Percentiles rank a stretch among this genome's conserved stretches.
Conservation (phyloP, 2,888 invertebrate species). For the Stratiomys singularior region DNA sequence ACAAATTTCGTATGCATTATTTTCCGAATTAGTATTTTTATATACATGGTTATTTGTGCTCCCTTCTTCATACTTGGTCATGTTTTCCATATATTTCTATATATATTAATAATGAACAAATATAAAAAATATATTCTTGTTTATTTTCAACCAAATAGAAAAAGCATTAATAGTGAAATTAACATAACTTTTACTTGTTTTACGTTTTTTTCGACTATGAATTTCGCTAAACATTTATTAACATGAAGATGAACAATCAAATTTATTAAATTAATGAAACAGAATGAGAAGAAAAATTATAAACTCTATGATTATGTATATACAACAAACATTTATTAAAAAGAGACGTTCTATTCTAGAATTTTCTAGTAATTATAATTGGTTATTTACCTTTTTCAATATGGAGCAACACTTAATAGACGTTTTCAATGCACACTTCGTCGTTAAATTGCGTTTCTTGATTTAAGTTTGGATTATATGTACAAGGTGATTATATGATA, state of each 20-base stretch:
- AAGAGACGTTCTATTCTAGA: neutral
- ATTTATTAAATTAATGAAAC: neutral
- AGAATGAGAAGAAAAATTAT: slow-evolving; percentile 14
- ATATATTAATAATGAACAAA: no score
- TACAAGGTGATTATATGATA: neutral
- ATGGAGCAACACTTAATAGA: slow-evolving; percentile 3
- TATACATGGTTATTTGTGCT: no score
- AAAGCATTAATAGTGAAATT: no score
- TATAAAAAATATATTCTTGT: no score
- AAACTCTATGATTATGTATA: neutral
- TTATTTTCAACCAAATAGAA: no score
- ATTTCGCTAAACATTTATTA: neutral
- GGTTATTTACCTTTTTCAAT: slow-evolving; percentile 26
- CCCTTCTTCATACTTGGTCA: no score
- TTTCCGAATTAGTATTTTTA: no score
- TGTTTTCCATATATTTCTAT: no score
- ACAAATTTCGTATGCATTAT: no score
- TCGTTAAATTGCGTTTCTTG: neutral
- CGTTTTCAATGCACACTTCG: slow-evolving; percentile 3
- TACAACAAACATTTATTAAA: slow-evolving; percentile 9
- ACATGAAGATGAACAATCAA: neutral
- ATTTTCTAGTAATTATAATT: neutral
- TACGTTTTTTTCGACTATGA: neutral
- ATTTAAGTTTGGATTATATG: neutral
- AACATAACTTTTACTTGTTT: no score